Evolutionary conservation across 2,113 vertebrate species (phyloP).

Genomic region (Merops nubicus): DNA sequence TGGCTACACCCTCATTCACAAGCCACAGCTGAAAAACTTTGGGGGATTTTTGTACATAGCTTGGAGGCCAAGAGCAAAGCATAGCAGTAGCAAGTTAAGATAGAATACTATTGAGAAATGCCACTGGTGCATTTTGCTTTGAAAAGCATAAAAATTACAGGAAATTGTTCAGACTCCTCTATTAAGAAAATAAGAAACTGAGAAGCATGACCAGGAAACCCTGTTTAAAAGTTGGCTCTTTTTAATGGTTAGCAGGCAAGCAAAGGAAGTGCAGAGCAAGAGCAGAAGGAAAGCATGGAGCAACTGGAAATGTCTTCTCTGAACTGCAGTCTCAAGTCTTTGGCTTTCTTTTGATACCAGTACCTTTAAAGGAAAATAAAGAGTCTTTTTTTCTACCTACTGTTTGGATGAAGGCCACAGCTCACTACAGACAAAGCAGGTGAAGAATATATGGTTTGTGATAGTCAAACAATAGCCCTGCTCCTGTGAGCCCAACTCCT

Average conservation of each 20-base stretch:
- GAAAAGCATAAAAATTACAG: background rate
- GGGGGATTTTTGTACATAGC: background rate
- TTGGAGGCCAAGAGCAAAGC: background rate
- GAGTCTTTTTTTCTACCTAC: background rate
- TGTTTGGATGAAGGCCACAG: background rate
- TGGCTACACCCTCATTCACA: background rate
- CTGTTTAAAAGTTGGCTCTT: background rate
- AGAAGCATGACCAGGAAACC: background rate
- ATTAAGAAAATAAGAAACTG: background rate
- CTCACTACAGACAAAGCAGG: accelerated
- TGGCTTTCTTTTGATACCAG: background rate
- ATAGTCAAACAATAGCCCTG: background rate
- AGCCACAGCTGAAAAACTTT: background rate
- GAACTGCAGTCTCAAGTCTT: background rate
- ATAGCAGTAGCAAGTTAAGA: background rate
- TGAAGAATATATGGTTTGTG: background rate
- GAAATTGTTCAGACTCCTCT: background rate
- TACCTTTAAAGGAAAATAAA: background rate
- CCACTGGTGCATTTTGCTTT: background rate
- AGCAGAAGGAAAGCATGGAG: background rate
- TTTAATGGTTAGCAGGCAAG: background rate
- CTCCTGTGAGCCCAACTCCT: background rate
- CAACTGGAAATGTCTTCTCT: background rate
- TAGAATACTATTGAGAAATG: background rate
- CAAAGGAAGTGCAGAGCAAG: background rate